Percentiles rank a stretch among this genome's conserved stretches.
Conservation (phyloP, 1,140 invertebrate genomes). For the Drosophila suzukii region DNA sequence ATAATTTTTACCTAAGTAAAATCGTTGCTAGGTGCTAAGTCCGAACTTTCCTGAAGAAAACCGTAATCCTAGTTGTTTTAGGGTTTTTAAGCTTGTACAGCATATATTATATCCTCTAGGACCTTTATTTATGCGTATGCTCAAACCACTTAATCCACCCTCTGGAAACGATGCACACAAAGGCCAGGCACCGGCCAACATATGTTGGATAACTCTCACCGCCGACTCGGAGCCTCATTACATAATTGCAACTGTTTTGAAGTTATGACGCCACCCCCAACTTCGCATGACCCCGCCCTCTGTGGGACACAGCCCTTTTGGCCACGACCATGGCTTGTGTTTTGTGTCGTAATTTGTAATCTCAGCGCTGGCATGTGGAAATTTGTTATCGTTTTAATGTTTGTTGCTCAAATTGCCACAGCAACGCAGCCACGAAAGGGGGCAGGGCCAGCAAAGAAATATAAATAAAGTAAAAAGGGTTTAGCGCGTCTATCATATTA, state of each 20-base stretch:
- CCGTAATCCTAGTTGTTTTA: no score
- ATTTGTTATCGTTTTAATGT: conserved; percentile 79
- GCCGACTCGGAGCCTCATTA: conserved; percentile 63
- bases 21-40: no score
- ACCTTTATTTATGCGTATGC: not conserved
- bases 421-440: conserved; percentile 43
- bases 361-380: conserved; percentile 59
- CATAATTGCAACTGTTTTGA: conserved; percentile 78
- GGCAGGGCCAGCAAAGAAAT: conserved; percentile 22
- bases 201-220: conserved; percentile 32
- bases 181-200: conserved; percentile 19
- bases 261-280: conserved; percentile 50
- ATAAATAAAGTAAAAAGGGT: conserved; percentile 50
- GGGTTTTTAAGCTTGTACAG: no score
- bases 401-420: conserved; percentile 69
- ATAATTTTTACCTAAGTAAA: no score
- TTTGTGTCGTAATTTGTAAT: conserved; percentile 77
- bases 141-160: conserved; percentile 22
- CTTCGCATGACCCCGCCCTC: not conserved
- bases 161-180: conserved; percentile 22
- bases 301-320: not conserved
- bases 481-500: conserved; percentile 70
- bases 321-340: conserved; percentile 61
- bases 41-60: no score
- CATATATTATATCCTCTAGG: no score